These are phyloP conservation scores for Mycetomoellerius zeteki DNA, from an alignment of 1,140 invertebrate species.

Conservation along the genomic window DNA sequence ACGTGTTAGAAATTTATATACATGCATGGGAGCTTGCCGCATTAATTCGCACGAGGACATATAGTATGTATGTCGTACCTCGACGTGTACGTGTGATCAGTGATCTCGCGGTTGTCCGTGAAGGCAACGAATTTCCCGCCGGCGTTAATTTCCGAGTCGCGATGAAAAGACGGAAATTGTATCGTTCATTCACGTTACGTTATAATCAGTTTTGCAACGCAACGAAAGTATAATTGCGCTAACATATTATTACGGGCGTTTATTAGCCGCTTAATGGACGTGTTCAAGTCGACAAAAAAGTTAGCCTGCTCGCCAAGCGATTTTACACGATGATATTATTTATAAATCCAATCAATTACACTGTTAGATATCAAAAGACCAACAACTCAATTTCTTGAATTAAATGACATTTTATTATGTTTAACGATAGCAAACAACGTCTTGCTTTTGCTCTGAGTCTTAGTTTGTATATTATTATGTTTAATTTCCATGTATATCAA, in stretches of 20 bases:
- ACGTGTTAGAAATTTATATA: constrained; percentile 40
- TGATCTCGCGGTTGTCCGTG: background rate
- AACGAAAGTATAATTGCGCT: background rate
- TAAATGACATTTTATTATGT: no score
- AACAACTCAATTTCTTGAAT: no score
- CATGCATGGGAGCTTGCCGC: background rate
- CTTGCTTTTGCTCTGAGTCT: no score
- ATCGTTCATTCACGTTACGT: background rate
- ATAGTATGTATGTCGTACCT: background rate
- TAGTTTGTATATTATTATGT: no score
- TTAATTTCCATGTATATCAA: no score
- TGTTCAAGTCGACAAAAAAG: no score
- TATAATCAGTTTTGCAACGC: background rate
- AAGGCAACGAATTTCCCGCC: constrained; percentile 11
- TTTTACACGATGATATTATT: no score
- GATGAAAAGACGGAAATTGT: constrained; percentile 10
- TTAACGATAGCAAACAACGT: no score
- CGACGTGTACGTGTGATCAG: background rate
- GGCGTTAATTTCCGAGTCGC: constrained; percentile 20
- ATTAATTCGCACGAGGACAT: constrained; percentile 46
- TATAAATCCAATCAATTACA: no score
- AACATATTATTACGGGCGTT: background rate
- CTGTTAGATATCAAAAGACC: no score
- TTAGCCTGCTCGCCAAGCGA: no score
- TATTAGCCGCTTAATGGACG: constrained; percentile 12